phyloP scores from a whole-genome alignment of 2,888 invertebrate genomes.

The Dysmachus trigonus region DNA sequence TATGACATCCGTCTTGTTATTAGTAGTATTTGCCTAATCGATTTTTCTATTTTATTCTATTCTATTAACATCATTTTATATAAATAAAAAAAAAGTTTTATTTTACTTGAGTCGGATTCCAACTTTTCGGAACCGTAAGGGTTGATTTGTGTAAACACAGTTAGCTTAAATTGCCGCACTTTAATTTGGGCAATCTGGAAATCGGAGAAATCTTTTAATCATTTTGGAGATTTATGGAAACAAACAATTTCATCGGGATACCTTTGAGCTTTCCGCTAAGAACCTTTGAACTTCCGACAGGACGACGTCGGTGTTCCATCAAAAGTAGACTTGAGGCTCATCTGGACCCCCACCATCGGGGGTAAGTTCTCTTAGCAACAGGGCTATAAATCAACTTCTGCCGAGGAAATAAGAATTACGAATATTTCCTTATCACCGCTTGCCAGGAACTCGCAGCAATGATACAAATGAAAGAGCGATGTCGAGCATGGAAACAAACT shows the following conservation, averaged over 20 bases:
- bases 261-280: neutral
- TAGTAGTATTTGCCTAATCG: neutral
- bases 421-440: neutral
- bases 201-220: neutral
- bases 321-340: neutral
- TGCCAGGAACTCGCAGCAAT: neutral
- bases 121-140: neutral
- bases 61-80: neutral
- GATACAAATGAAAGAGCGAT: neutral
- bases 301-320: neutral
- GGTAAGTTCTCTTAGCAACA: neutral
- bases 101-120: neutral
- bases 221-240: neutral
- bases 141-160: neutral
- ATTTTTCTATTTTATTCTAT: neutral
- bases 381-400: neutral
- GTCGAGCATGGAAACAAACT: neutral
- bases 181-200: neutral
- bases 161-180: no score
- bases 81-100: neutral
- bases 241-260: neutral
- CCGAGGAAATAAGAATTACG: neutral
- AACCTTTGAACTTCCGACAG: neutral
- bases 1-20: no score
- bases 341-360: neutral